phyloP scores from a whole-genome alignment of 2,797 vertebrate species.

The Euthynnus affinis region DNA sequence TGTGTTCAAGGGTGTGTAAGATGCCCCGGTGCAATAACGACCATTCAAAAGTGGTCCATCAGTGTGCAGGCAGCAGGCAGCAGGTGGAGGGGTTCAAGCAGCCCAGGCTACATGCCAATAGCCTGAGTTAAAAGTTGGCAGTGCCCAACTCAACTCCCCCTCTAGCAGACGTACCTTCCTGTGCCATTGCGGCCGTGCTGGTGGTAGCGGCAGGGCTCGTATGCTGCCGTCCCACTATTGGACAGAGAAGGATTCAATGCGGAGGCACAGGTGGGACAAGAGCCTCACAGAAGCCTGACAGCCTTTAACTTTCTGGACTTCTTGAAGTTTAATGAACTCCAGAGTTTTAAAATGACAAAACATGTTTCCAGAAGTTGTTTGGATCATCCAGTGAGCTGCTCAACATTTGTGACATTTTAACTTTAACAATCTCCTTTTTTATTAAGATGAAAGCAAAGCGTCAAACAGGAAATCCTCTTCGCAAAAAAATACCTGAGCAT shows the following conservation, averaged over 20 bases:
- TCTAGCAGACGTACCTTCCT: conserved; percentile 92
- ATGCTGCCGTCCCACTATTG: conserved; percentile 96
- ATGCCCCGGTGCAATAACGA: conserved; percentile 65
- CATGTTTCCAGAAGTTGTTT: conserved; percentile 6
- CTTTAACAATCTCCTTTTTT: background rate
- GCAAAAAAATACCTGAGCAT: conserved; percentile 5
- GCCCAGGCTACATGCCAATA: conserved; percentile 82
- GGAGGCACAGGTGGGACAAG: conserved; percentile 76
- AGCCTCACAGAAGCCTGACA: conserved; percentile 44
- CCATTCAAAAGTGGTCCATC: conserved; percentile 66
- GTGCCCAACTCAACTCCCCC: conserved; percentile 56
- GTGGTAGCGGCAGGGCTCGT: conserved; percentile 95
- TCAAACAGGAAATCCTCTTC: conserved; percentile 18
- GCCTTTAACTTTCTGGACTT: conserved; percentile 17
- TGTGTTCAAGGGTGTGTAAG: conserved; percentile 29
- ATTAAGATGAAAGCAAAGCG: conserved; percentile 12
- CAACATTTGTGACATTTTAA: conserved; percentile 4
- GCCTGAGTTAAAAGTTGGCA: conserved; percentile 65
- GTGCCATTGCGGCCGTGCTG: conserved; percentile 94
- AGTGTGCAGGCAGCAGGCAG: conserved; percentile 77
- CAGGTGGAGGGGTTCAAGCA: conserved; percentile 70
- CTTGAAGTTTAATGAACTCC: conserved; percentile 5
- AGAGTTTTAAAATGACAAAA: conserved; percentile 9
- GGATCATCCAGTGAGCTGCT: conserved; percentile 1
- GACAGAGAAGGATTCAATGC: conserved; percentile 91